Base-by-base conservation (phyloP, 2,113 vertebrate genomes). In the Clinocottus analis region DNA sequence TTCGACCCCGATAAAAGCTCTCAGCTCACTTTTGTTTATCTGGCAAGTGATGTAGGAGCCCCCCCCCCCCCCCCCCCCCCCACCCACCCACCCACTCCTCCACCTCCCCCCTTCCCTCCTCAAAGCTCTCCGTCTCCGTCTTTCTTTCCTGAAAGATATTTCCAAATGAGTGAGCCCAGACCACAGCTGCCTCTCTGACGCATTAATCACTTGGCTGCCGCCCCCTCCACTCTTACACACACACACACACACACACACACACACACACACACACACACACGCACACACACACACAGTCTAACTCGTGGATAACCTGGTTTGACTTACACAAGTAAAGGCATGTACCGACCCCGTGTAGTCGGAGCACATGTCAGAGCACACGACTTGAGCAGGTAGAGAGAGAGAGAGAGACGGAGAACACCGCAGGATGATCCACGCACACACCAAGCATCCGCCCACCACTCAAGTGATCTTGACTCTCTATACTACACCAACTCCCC, bases 151-250 rank as follows among this genome's bases (percentile, higher is more conserved):
- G 84, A 89, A 91, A 90, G 85, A 92, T 84, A 86, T 93, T 94
- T 94, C 91, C 85, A 90, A 89, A 87, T 74, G 88, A 93, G 84
- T 80, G 85, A 87, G 89, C 86, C 70, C 85, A 72, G 84, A 83
- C 80, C 90, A 84, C 91, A 79, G 84, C 91, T 86, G 85, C 82
- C 83, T 88, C 85, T 85, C 82, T 91, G 91, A 93, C 69, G 79
- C 93, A 93, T 93, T 93, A 90, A 92, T 93, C 93, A 90, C 88
- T 89, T 72, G 85, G 85, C 88, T 87, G 90, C 86, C 68, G 16
- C 86, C 85, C 76, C 88, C 77, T 61, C 39, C 47, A 59, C 82
- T 71, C 72, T 66, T 51, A 71, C 72, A 33, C 53, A 23, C 9
- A 39, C 71, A 51, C 65, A 33, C 77, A 10, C 56, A 49, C 27